These are phyloP conservation scores for Arvicanthis niloticus DNA, from an alignment of 2,113 vertebrate species.

Conservation along the genomic window DNA sequence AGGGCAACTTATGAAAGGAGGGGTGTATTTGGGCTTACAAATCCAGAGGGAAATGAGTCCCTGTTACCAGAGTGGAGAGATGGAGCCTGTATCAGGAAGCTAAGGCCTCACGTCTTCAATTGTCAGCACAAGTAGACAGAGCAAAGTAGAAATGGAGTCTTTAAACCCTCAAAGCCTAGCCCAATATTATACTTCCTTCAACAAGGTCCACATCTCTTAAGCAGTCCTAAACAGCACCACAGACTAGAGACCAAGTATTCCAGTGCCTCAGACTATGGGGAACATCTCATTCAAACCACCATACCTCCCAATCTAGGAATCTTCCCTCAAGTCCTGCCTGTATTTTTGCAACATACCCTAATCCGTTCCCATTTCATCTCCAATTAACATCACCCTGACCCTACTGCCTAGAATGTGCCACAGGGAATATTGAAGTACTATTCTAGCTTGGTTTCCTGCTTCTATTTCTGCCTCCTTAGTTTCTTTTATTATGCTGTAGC, in stretches of 20 bases:
- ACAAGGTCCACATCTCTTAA: background rate
- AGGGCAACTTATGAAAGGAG: background rate
- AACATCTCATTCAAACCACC: background rate
- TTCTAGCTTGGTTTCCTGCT: background rate
- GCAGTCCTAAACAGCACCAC: background rate
- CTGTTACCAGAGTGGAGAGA: background rate
- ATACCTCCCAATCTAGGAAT: background rate
- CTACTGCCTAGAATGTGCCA: background rate
- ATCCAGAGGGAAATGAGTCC: background rate
- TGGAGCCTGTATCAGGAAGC: background rate
- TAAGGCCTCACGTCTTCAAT: background rate
- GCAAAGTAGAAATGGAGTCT: background rate
- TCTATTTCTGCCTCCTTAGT: background rate
- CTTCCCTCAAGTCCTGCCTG: background rate
- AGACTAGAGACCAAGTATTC: background rate
- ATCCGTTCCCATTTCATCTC: background rate
- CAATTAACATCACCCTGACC: background rate
- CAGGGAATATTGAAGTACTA: background rate
- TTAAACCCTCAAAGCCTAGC: background rate
- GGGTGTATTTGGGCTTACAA: background rate
- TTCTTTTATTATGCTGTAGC: background rate
- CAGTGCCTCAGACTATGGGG: background rate
- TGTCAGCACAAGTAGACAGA: background rate
- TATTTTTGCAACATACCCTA: background rate
- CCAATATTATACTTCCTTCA: background rate